A percentile compares a stretch with the other conserved stretches of the same genome.
phyloP scores from a whole-genome alignment of 2,113 vertebrate genomes.

The Butorides virescens region DNA sequence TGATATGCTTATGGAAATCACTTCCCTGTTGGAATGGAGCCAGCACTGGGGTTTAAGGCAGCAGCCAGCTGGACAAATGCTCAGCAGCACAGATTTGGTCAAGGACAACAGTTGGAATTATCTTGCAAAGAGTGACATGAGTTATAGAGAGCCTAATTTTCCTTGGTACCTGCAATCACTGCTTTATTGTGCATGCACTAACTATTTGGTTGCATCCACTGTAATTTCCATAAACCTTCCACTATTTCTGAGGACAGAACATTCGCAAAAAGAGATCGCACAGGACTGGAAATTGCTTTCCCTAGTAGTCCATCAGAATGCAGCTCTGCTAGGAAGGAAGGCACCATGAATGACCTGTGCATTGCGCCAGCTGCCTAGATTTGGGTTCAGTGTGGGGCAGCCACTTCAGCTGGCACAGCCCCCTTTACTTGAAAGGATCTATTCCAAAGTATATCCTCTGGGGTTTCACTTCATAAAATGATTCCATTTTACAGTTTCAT shows the following conservation, averaged over 20 bases:
- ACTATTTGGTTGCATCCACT: neutral
- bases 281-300: neutral
- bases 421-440: neutral
- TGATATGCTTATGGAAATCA: neutral
- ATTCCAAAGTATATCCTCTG: neutral
- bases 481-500: neutral
- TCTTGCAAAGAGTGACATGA: neutral
- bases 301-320: neutral
- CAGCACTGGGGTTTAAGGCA: neutral
- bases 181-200: slow-evolving; percentile 5
- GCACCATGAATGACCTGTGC: neutral
- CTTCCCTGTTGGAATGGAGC: neutral
- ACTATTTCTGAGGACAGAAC: neutral
- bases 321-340: neutral
- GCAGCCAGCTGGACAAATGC: slow-evolving; percentile 23
- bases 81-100: neutral
- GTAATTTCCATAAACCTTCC: slow-evolving; percentile 5
- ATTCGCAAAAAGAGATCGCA: neutral
- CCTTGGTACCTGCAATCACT: slow-evolving; percentile 2
- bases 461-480: neutral
- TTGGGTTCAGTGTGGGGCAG: neutral
- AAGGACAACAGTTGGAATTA: slow-evolving; percentile 26
- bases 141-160: slow-evolving; percentile 18
- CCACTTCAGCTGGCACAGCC: neutral
- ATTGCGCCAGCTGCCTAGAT: neutral